Evolutionary conservation across 2,113 vertebrate genomes (phyloP), one percentile per base, ranked within the genome.

Genomic region (Beaufortia kweichowensis): DNA sequence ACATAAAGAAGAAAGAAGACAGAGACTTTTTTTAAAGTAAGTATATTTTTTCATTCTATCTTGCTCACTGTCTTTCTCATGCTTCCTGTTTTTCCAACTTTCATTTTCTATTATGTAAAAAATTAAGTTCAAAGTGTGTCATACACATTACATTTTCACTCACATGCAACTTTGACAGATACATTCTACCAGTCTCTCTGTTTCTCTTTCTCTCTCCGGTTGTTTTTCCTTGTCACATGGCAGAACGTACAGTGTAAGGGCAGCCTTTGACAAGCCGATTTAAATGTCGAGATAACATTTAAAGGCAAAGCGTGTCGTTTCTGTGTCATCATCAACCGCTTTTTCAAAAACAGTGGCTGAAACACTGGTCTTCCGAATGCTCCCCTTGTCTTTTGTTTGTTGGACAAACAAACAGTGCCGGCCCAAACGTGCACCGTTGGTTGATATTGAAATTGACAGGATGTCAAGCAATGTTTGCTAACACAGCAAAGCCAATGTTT

Each of bases 21-120:
- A 74, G 56, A 28, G 64, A 78, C 78, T 77, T 68, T 79, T n/a
- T 43, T 59, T 23, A 78, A 61, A 50, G 83, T 77, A 65, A 79
- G 50, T n/a, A n/a, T n/a, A 39, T n/a, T 50, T 68, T 55, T 10
- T 68, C 8, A 64, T 33, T 41, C 59, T 63, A 2, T 75, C 31
- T 80, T 73, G 21, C 50, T 33, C 1, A 55, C 33, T 77, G 21
- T 46, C 60, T 61, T 35, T 64, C 23, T 14, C 17, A 29, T 31
- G 6, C 21, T 33, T 29, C 10, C 66, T 53, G 1, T 9, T 53
- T 8, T 53, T 21, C 61, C 26, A 61, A 2, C 62, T 31, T 41
- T 50, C 57, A 70, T 48, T 56, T n/a, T 57, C 43, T 3, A 29
- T n/a, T n/a, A n/a, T n/a, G n/a, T 48, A 9, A 9, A 50, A 50